A percentile compares a stretch with the other conserved stretches of the same genome.
phyloP scores from a whole-genome alignment of 1,140 invertebrate genomes.

The Ostrea edulis region DNA sequence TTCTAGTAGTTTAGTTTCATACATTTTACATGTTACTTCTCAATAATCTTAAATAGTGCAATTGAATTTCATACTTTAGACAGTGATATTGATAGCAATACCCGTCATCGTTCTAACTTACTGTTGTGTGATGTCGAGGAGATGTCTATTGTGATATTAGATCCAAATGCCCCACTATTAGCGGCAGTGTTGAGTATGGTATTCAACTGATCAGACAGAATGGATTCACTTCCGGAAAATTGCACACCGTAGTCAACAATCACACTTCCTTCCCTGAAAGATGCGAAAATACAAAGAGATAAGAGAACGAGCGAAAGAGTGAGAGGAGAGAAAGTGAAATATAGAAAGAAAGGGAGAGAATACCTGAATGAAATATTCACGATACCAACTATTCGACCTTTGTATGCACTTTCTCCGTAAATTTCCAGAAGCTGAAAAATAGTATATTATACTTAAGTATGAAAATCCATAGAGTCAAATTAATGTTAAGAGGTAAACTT shows the following conservation, averaged over 20 bases:
- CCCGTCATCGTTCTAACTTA: background rate
- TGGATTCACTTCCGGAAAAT: slow-evolving; percentile 26
- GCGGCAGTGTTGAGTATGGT: background rate
- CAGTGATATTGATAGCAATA: too few species aligned
- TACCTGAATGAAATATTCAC: slow-evolving; percentile 36
- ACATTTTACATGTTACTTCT: too few species aligned
- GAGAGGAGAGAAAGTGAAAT: background rate
- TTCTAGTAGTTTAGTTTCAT: too few species aligned
- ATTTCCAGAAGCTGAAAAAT: slow-evolving; percentile 9
- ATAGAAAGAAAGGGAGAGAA: background rate
- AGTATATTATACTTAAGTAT: background rate
- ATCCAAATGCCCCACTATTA: background rate
- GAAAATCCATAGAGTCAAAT: background rate
- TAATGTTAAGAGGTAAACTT: too few species aligned
- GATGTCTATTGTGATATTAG: background rate
- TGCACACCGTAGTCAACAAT: slow-evolving; percentile 1
- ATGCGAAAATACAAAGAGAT: background rate
- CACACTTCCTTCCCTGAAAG: slow-evolving; percentile 45
- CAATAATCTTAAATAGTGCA: too few species aligned
- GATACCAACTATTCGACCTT: background rate
- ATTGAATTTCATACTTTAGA: too few species aligned
- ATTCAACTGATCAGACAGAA: background rate
- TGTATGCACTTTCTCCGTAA: background rate
- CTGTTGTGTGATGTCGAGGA: slow-evolving; percentile 26
- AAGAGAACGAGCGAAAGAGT: background rate